Evolutionary conservation across 1,140 invertebrate genomes (phyloP), one percentile per base, ranked within the genome.

Genomic region (Heliothis subflexa): DNA sequence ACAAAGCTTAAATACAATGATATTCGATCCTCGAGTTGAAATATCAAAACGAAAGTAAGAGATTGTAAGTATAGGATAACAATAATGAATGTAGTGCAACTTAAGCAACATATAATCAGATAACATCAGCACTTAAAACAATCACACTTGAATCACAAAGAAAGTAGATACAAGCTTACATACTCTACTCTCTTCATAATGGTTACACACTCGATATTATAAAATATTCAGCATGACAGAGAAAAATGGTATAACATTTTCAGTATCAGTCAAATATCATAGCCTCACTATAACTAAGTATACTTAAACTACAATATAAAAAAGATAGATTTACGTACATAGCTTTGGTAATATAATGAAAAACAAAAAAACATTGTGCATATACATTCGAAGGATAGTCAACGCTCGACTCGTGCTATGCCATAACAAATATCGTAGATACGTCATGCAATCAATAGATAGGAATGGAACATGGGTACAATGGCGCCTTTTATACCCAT

Each of bases 241-340:
- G 5, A 71, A 55, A 71, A 71, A 33, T 55, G 45, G 13, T 47
- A 25, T 10, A 70, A 49, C 45, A 64, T 50, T 47, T 77, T 68
- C 61, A 77, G 68, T 25, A 80, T 86, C 81, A 86, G 81, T 84
- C 84, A 68, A 85, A 79, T 80, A 79, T 79, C 74, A 81, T 84
- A 86, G 82, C 83, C 82, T 82, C 79, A 64, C 57, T 79, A 74
- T 78, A 85, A 81, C 64, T 77, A 40, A 40, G 33, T 40, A 83
- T 59, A 78, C 61, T 33, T 79, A 78, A 62, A 75, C 50, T 80
- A 70, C 55, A 49, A 70, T 75, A 79, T 70, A 82, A 79, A 75
- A 79, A 75, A 81, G 50, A 80, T 77, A 78, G 61, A 75, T 80
- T 80, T 70, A 80, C 33, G 62, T 74, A 80, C 33, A 57, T 74